Evolutionary conservation across 2,888 invertebrate species (phyloP), one percentile per base, ranked within the genome.

Genomic region (Osmoderma eremita): DNA sequence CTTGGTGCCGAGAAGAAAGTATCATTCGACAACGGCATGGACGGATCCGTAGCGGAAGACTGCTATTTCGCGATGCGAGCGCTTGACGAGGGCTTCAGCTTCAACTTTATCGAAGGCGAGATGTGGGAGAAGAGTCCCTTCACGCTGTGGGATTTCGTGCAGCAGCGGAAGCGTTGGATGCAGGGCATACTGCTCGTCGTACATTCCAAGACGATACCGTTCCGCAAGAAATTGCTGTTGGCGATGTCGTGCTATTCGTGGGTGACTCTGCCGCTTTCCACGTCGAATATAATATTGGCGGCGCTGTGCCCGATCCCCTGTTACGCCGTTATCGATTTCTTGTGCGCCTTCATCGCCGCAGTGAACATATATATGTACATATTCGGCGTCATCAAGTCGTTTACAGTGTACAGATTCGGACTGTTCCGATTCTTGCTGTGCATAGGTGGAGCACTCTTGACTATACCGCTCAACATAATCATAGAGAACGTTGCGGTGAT

Each of bases 61-160:
- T 97, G 97, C 79, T 98, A 90, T 82, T 98, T 98, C 83, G 95
- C 96, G 17, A 97, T 98, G 96, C 91, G 94, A 72, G 97, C 97
- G 2, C 95, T 91, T 81, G 88, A 89, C 70, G 89, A 94, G 81
- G 97, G 97, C 22, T 97, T 93, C 80, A 88, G 91, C 17, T 98
- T 98, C 82, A 94, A 95, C 80, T 98, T 97, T 83, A 90, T 98
- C 72, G 97, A 98, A 81, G 97, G 98, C 54, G 98, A 98, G 84
- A 97, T 98, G 97, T 97, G 97, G 92, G 98, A 98, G 81, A 97
- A 98, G 80, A 95, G 95, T 4, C 97, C 98, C 2, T 98, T 98
- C 81, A 94, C 95, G 1, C 83, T 98, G 36, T 91, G 92, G 88
- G 98, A 98, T 81, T 96, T 98, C 78, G 88, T 98, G 74, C 97